phyloP scores from a whole-genome alignment of 2,888 invertebrate species.

The Cheilosia vernalis region DNA sequence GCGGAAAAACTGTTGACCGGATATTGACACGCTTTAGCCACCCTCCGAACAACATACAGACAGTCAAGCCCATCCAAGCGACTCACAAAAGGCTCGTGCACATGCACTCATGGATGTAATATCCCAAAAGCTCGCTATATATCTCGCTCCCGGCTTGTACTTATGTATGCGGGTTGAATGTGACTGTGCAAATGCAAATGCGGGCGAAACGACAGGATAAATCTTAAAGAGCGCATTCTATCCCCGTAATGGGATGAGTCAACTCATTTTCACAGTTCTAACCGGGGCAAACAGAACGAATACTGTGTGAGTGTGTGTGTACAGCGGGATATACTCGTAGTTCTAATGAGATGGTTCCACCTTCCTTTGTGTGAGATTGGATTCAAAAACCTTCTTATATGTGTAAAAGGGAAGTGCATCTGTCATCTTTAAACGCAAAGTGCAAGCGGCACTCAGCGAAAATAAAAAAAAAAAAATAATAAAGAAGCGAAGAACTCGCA shows the following conservation, averaged over 20 bases:
- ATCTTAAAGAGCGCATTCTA: conserved; percentile 60
- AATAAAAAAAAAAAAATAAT: neutral
- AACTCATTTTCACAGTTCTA: conserved; percentile 67
- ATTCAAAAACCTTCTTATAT: conserved; percentile 20
- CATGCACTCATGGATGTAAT: conserved; percentile 53
- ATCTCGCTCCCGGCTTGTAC: neutral
- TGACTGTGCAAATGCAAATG: conserved; percentile 21
- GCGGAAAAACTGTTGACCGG: conserved; percentile 67
- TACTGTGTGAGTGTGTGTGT: conserved; percentile 4
- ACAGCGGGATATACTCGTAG: conserved; percentile 7
- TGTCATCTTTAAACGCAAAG: conserved; percentile 56
- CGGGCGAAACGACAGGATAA: conserved; percentile 5
- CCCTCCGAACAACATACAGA: neutral
- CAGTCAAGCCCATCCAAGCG: conserved; percentile 21
- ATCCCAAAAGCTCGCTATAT: conserved; percentile 24
- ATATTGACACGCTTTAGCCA: conserved; percentile 67
- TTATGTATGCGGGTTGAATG: conserved; percentile 36
- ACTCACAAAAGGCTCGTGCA: conserved; percentile 41
- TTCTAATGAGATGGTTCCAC: conserved; percentile 68
- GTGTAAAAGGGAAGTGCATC: conserved; percentile 47
- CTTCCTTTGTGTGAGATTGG: conserved; percentile 32
- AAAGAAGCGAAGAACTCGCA: neutral
- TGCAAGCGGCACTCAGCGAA: conserved; percentile 34
- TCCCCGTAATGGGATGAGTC: conserved; percentile 69
- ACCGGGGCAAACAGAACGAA: neutral